A percentile compares a stretch with the other conserved stretches of the same genome.
These are phyloP conservation scores for Cygnus olor DNA, from an alignment of 2,797 vertebrate genomes.

Conservation along the genomic window DNA sequence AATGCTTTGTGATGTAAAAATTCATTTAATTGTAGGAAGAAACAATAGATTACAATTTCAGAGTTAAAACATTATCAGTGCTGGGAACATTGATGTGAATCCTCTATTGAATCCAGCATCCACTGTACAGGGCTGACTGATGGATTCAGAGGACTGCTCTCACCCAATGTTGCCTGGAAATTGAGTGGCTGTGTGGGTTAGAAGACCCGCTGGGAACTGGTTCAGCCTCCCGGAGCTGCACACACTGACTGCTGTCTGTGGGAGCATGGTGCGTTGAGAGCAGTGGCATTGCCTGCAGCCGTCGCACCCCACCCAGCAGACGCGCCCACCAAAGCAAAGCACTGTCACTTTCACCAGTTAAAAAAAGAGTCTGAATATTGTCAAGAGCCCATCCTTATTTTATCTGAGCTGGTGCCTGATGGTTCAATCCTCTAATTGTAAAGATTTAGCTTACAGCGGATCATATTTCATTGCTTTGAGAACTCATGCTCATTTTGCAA, in stretches of 20 bases:
- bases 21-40: background rate
- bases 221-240: background rate
- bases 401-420: background rate
- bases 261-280: background rate
- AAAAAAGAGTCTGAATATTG: background rate
- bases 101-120: background rate
- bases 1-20: background rate
- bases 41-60: background rate
- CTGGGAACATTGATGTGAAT: background rate
- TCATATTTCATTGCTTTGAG: background rate
- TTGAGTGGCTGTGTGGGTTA: rapidly evolving
- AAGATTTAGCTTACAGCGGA: background rate
- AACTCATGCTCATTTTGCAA: background rate
- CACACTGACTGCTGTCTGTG: background rate
- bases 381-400: background rate
- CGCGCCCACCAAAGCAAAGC: background rate
- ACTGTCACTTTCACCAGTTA: background rate
- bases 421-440: background rate
- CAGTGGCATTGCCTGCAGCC: background rate
- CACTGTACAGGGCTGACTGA: background rate
- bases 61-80: background rate
- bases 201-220: background rate
- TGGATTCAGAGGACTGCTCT: background rate
- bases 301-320: background rate
- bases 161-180: background rate